Evolutionary conservation across 2,888 invertebrate genomes (phyloP).

Genomic region (Apantesis nais): DNA sequence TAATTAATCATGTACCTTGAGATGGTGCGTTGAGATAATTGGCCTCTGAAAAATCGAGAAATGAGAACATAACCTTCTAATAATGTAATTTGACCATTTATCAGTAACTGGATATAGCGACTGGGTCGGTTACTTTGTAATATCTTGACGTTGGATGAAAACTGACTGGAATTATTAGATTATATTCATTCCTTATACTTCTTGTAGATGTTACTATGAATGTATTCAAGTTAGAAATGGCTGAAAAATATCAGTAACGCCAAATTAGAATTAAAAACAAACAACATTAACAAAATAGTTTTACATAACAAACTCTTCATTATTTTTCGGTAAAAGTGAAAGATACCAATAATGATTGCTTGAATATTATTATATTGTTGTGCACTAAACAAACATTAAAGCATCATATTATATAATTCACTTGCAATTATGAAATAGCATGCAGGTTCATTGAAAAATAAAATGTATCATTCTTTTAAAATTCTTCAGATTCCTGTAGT

Average conservation of each 20-base stretch:
- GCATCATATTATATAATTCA: background rate
- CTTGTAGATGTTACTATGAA: too few species aligned
- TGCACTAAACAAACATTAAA: background rate
- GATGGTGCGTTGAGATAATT: background rate
- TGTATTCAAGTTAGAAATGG: background rate
- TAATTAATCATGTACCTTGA: background rate
- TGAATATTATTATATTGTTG: background rate
- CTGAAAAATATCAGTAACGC: background rate
- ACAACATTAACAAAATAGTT: background rate
- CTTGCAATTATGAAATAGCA: background rate
- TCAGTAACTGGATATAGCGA: background rate
- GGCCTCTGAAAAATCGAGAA: background rate
- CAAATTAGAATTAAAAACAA: background rate
- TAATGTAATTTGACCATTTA: background rate
- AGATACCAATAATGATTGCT: background rate
- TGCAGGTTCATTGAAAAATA: background rate
- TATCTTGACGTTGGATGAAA: background rate
- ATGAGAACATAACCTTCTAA: background rate
- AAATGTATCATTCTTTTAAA: background rate
- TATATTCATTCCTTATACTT: background rate
- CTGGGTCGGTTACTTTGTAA: background rate
- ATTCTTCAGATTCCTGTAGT: background rate
- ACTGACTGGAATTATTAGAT: background rate
- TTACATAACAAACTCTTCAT: background rate
- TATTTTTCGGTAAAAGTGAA: background rate